Evolutionary conservation across 2,888 invertebrate species (phyloP), one percentile per base, ranked within the genome.

Genomic region (Polyommatus iphigenia): DNA sequence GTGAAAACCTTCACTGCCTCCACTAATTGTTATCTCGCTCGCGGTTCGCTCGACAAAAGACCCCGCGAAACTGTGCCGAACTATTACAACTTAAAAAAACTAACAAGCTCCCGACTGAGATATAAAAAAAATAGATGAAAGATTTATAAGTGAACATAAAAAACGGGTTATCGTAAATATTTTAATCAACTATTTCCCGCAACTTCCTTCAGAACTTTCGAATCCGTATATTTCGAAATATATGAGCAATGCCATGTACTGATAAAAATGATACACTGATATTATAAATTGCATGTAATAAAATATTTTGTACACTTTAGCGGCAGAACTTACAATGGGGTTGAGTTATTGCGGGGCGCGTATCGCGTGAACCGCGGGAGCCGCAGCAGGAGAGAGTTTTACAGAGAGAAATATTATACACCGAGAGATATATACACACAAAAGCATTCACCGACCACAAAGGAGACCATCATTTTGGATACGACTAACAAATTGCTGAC

Each of bases 281-380:
- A 32, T 29, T 32, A 67, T 32, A 67, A 18, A 67, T 67, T 67
- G 67, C 29, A 32, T 15, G 29, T 67, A 67, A 67, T 29, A 67
- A 67, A 67, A 67, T 67, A 67, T 67, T 67, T 13, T 67, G 67
- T 32, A 18, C 67, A 67, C 29, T 67, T 18, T 62, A 24, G 18
- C 29, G 15, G 29, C 67, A 29, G 29, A 67, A 29, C 24, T 24
- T 29, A 62, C 67, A 67, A 67, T 67, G 29, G 67, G 32, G 5
- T 29, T 67, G 67, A 67, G 15, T 67, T 24, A 62, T 62, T 62
- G 62, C 24, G 24, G 67, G 29, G 6, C 67, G 62, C 62, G 32
- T 62, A 62, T 20, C 62, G 62, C 62, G 62, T 59, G 62, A 24
- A 24, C 62, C 62, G 20, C 24, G 13, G 24, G 20, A 24, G 18